Conservation (phyloP, 2,888 invertebrate species). For the Gymnocheta viridis region DNA sequence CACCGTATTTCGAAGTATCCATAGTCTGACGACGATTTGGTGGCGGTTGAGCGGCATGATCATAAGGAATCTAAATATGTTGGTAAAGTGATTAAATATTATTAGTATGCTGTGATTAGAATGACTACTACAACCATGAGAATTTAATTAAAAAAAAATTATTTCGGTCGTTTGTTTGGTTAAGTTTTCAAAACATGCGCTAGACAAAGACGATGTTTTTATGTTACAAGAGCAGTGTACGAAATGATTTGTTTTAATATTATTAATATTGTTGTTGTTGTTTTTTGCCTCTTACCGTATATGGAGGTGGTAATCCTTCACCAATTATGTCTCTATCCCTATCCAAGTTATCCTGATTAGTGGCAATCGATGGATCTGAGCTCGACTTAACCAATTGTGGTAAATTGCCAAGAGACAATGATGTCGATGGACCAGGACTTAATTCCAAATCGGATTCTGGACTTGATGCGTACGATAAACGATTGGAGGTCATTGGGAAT, state of each 20-base stretch:
- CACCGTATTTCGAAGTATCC: slow-evolving; percentile 78
- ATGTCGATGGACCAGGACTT: slow-evolving; percentile 87
- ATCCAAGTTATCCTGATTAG: slow-evolving; percentile 93
- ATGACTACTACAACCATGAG: slow-evolving; percentile 33
- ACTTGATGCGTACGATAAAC: slow-evolving; percentile 97
- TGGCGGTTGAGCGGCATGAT: slow-evolving; percentile 76
- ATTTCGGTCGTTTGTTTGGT: slow-evolving; percentile 24
- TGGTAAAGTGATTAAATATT: slow-evolving; percentile 21
- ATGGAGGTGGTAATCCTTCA: slow-evolving; percentile 90
- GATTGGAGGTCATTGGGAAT: slow-evolving; percentile 98
- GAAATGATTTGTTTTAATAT: slow-evolving; percentile 47
- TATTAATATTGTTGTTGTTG: slow-evolving; percentile 51
- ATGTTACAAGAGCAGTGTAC: slow-evolving; percentile 50
- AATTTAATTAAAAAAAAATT: slow-evolving; percentile 15
- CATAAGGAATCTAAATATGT: slow-evolving; percentile 80
- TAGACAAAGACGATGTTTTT: slow-evolving; percentile 39
- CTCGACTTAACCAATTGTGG: slow-evolving; percentile 90
- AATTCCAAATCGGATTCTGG: slow-evolving; percentile 97
- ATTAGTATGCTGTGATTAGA: slow-evolving; percentile 14
- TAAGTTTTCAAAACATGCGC: slow-evolving; percentile 57
- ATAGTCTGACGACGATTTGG: slow-evolving; percentile 81
- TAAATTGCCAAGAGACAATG: slow-evolving; percentile 83
- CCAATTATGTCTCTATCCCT: slow-evolving; percentile 85
- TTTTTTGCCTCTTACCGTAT: slow-evolving; percentile 86
- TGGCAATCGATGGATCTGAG: slow-evolving; percentile 96